Base-by-base conservation (phyloP, 2,888 invertebrate species). In the Gordius sp. region DNA sequence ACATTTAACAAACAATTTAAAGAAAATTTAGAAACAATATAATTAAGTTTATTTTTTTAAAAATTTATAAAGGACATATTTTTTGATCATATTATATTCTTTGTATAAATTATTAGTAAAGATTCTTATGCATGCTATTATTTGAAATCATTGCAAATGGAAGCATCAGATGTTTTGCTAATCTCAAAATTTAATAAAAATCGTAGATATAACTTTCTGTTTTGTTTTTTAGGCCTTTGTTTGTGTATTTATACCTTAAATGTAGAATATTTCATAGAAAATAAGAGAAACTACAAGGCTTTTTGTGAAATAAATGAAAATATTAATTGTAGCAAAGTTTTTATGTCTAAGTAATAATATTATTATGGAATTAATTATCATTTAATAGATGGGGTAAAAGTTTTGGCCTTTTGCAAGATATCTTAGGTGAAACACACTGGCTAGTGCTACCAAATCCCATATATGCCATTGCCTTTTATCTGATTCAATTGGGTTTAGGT, bases 221-320 rank as follows among this genome's bases (percentile, higher is more conserved):
- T 24, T 4, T 54, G 55, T 20, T 54, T 54, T 54, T 26, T 54
- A 16, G 55, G 55, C 13, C 20, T 56, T 18, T 41, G 8, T 2
- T 8, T 39, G 28, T 53, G 23, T 26, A 59, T 57, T 41, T 59
- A 58, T 23, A 57, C 58, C 8, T 20, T 56, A 41, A 4, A 28
- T 16, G 41, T 56, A 2, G 39, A 56, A 41, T 56, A 56, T 26
- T 13, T 4, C 2, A 20, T 56, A 16, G 20, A 54, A 54, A 54
- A 28, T 23, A 4, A 28, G 16, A 24, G 27, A 23, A 27, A 25
- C 23, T 54, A 26, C 27, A 4, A 25, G 26, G 26, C 55, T 27
- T 54, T 54, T 54, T 54, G 55, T 54, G 28, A 54, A 27, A 54
- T 54, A 16, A 54, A 54, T 16, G 26, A 8, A 26, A 24, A 54